phyloP scores from a whole-genome alignment of 2,888 invertebrate genomes.

The Dioctria linearis region DNA sequence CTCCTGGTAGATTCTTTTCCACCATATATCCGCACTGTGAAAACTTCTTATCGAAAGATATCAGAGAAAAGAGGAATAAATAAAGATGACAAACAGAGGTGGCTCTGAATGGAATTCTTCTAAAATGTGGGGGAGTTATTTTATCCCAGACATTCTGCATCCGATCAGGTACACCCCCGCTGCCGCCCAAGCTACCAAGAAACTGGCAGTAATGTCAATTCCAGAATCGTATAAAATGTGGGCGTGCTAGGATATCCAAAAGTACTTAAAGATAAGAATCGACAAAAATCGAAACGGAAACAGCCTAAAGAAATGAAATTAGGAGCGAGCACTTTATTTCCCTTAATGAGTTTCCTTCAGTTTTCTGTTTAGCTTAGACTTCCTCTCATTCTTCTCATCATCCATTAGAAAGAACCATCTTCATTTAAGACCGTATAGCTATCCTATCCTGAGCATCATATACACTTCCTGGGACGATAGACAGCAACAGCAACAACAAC shows the following conservation, averaged over 20 bases:
- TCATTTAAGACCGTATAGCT: background rate
- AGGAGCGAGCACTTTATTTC: constrained; percentile 47
- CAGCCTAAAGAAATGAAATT: constrained; percentile 47
- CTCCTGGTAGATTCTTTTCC: too few relatives aligned
- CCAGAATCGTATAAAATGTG: background rate
- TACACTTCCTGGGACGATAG: constrained; percentile 11
- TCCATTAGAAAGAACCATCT: background rate
- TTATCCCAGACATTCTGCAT: background rate
- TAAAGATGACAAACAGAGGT: constrained; percentile 13
- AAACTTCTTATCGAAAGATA: constrained; percentile 6
- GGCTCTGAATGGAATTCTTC: background rate
- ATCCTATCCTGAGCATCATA: constrained; percentile 12
- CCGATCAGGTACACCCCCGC: background rate
- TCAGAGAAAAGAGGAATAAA: constrained; percentile 29
- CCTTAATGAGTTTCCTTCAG: constrained; percentile 37
- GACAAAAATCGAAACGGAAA: constrained; percentile 42
- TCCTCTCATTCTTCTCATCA: background rate
- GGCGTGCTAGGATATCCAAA: constrained; percentile 18
- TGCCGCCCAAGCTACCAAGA: background rate
- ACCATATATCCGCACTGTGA: background rate
- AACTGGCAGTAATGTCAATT: background rate
- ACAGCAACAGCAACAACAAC: background rate
- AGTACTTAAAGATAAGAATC: constrained; percentile 46
- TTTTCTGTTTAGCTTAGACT: background rate
- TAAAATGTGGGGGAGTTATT: background rate